Evolutionary conservation across 2,888 invertebrate genomes (phyloP).

Genomic region (Pandemis heparana): DNA sequence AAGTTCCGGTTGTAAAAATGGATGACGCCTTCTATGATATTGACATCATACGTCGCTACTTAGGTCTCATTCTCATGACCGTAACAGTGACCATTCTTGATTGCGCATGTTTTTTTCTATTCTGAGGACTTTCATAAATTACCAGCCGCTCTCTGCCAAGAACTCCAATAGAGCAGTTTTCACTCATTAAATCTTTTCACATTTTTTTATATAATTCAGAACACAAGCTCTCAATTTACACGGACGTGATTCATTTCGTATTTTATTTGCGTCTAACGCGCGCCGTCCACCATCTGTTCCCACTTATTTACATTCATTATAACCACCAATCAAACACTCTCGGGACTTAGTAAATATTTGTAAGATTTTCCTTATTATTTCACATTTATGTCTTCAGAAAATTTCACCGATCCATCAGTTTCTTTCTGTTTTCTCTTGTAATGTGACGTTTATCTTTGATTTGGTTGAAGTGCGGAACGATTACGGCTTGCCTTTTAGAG

Average conservation of each 20-base stretch:
- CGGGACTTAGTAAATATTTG: slow-evolving; percentile 19
- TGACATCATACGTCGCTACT: no score
- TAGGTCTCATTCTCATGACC: background rate
- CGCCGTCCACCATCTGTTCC: slow-evolving; percentile 21
- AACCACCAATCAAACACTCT: slow-evolving; percentile 20
- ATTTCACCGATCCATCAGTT: slow-evolving; percentile 16
- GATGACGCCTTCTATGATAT: no score
- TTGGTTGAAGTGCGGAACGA: slow-evolving; percentile 17
- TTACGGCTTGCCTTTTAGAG: slow-evolving; percentile 23
- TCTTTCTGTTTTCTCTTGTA: slow-evolving; percentile 15
- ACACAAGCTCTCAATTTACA: slow-evolving; percentile 27
- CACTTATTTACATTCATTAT: slow-evolving; percentile 29
- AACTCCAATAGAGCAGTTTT: slow-evolving; percentile 18
- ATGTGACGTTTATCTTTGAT: slow-evolving; percentile 18
- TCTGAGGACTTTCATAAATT: background rate
- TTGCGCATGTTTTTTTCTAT: background rate
- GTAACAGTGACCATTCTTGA: background rate
- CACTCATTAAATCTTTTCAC: slow-evolving; percentile 21
- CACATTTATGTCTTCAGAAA: background rate
- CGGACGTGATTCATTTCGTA: slow-evolving; percentile 30
- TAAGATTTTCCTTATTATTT: slow-evolving; percentile 1
- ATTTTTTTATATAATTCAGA: slow-evolving; percentile 8
- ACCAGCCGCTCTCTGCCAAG: slow-evolving; percentile 8
- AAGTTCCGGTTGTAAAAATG: no score
- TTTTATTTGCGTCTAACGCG: slow-evolving; percentile 34